Evolutionary conservation across 1,140 invertebrate species (phyloP).

Genomic region (Leptopilina clavipes): DNA sequence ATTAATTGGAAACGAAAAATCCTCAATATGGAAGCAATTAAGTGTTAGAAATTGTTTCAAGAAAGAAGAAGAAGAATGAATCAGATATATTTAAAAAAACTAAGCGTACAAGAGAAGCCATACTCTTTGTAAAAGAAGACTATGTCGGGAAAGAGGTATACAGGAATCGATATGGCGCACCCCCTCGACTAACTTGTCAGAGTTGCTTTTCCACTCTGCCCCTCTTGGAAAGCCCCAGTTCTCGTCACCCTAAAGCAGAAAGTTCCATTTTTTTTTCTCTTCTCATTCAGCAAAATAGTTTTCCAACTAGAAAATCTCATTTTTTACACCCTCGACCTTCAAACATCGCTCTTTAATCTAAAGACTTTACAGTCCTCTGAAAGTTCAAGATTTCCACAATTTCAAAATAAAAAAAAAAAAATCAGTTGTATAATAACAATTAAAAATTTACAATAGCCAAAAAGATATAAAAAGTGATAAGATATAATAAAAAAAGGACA

Average conservation of each 20-base stretch:
- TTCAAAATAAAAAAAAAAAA: too few relatives aligned
- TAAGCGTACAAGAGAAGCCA: constrained; percentile 48
- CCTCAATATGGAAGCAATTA: too few relatives aligned
- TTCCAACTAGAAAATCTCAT: background rate
- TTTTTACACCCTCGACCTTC: background rate
- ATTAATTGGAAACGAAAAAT: background rate
- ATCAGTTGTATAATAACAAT: too few relatives aligned
- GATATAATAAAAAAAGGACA: background rate
- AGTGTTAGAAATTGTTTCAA: background rate
- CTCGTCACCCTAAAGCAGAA: constrained; percentile 48
- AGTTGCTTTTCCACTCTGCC: constrained; percentile 30
- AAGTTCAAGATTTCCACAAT: too few relatives aligned
- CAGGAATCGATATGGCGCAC: constrained; percentile 64
- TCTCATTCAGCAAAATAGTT: background rate
- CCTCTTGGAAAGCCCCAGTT: background rate
- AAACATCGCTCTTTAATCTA: background rate
- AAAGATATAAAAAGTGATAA: too few relatives aligned
- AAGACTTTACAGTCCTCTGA: background rate
- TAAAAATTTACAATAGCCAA: too few relatives aligned
- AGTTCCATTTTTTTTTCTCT: constrained; percentile 35
- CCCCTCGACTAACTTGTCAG: constrained; percentile 52
- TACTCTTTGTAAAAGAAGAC: constrained; percentile 41
- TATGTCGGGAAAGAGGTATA: constrained; percentile 51
- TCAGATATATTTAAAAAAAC: constrained; percentile 3
- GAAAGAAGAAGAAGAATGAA: background rate